Evolutionary conservation across 2,113 vertebrate species (phyloP), one percentile per base, ranked within the genome.

Genomic region (Phyllopteryx taeniolatus): DNA sequence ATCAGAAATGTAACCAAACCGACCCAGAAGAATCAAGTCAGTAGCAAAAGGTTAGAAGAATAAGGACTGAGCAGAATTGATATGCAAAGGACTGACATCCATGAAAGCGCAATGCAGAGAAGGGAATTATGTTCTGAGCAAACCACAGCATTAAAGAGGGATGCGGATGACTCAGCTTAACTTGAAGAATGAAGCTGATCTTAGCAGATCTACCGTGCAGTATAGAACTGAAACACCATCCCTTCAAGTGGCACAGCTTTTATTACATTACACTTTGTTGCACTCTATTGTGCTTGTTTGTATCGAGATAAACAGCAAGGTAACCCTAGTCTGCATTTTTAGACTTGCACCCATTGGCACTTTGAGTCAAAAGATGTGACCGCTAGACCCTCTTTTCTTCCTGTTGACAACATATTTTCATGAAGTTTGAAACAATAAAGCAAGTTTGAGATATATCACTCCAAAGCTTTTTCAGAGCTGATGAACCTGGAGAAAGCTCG

Each of bases 101-200:
- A 51, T 27, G 15, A 70, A 44, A 61, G 0, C 8, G 49, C 35
- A 63, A 54, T 35, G 7, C 60, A 60, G 71, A 59, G 71, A 47
- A 39, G 56, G 62, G 33, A 81, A n/a, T 22, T n/a, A 39, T 39
- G 35, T 39, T 39, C 35, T 39, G 35, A 5, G 64, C 8, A 42
- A 59, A 68, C 51, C 56, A 27, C 56, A 70, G 67, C 76, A 75
- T 66, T 83, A 72, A 71, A 67, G 22, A 71, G 15, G 44, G 60
- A 76, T 75, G 59, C 43, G 7, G 72, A 75, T 85, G 79, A 86
- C 46, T 86, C 77, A 73, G 68, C 82, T 67, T 15, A 76, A 80
- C 15, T 46, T 68, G 65, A 75, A 60, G 59, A 71, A 67, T 68
- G 72, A 57, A 69, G 81, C 79, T 79, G 71, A 81, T 76, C 66